Conservation (phyloP, 2,888 invertebrate species). For the Cosmopolites sordidus region DNA sequence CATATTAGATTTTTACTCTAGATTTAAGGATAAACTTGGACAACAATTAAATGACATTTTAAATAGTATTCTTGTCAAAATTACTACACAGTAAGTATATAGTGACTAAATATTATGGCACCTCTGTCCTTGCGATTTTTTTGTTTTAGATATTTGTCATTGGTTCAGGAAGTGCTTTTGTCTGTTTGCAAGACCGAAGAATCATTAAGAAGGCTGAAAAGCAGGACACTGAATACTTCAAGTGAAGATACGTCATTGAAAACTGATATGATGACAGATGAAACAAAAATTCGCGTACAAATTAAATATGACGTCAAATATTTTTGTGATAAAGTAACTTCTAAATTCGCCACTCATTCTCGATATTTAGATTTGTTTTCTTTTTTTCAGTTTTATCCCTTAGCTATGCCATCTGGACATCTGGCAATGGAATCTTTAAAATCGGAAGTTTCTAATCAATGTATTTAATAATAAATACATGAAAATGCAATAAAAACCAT, state of each 20-base stretch:
- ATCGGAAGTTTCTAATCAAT: constrained; percentile 22
- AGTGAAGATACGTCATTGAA: constrained; percentile 25
- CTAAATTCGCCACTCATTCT: too few relatives aligned
- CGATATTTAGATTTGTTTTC: background rate
- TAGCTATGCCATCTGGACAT: constrained; percentile 25
- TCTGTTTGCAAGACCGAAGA: constrained; percentile 96
- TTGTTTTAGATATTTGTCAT: constrained; percentile 59
- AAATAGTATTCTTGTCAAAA: constrained; percentile 45
- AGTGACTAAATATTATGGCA: background rate
- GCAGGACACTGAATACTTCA: constrained; percentile 31
- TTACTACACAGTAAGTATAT: constrained; percentile 52
- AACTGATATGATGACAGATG: constrained; percentile 60
- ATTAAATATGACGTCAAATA: constrained; percentile 78
- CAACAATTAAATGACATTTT: constrained; percentile 47
- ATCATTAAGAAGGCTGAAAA: constrained; percentile 81
- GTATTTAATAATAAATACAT: constrained; percentile 2
- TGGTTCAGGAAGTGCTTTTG: constrained; percentile 82
- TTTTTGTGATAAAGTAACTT: constrained; percentile 56
- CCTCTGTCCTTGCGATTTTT: too few relatives aligned
- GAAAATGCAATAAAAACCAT: background rate
- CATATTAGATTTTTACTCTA: constrained; percentile 56
- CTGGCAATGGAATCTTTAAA: constrained; percentile 29
- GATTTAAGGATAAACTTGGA: constrained; percentile 44
- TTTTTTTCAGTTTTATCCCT: constrained; percentile 30
- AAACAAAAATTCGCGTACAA: constrained; percentile 91